Evolutionary conservation across 35 echinoderm and acorn worm genomes (phyloP).

Genomic region (Chiridota heheva): DNA sequence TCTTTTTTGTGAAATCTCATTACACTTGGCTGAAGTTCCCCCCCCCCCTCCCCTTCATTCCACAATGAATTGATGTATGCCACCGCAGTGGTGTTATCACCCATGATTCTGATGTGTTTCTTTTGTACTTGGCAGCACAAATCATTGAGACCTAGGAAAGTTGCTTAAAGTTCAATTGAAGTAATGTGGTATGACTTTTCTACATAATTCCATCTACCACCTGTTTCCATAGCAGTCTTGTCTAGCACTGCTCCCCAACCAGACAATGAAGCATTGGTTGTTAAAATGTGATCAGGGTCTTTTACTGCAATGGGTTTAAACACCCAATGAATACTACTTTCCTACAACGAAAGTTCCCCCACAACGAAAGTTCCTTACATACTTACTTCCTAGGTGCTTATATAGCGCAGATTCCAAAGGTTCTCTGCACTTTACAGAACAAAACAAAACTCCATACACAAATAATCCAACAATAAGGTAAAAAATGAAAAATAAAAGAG

Average conservation of each 20-base stretch:
- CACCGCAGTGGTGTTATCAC: constrained; percentile 71
- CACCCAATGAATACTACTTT: constrained; percentile 9
- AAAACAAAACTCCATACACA: too few species aligned
- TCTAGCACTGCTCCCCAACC: constrained; percentile 66
- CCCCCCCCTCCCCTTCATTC: too few species aligned
- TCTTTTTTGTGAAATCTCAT: constrained; percentile 44
- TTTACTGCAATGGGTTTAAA: neutral
- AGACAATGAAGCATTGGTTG: constrained; percentile 45
- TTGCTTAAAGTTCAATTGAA: constrained; percentile 46
- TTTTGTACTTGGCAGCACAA: constrained; percentile 29
- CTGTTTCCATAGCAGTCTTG: constrained; percentile 16
- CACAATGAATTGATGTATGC: constrained; percentile 68
- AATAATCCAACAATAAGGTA: too few species aligned
- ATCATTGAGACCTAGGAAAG: constrained; percentile 39
- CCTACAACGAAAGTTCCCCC: constrained; percentile 61
- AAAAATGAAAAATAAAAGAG: too few species aligned
- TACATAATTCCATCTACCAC: constrained; percentile 45
- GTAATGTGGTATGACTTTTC: constrained; percentile 31
- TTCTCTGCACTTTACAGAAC: too few species aligned
- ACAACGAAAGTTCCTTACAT: too few species aligned
- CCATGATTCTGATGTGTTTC: constrained; percentile 46
- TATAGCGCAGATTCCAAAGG: too few species aligned
- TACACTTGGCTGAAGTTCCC: constrained; percentile 57
- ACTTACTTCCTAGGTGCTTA: too few species aligned
- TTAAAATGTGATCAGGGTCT: constrained; percentile 43